These are phyloP conservation scores for Allobates femoralis DNA, from an alignment of 2,797 vertebrate species.

Conservation along the genomic window DNA sequence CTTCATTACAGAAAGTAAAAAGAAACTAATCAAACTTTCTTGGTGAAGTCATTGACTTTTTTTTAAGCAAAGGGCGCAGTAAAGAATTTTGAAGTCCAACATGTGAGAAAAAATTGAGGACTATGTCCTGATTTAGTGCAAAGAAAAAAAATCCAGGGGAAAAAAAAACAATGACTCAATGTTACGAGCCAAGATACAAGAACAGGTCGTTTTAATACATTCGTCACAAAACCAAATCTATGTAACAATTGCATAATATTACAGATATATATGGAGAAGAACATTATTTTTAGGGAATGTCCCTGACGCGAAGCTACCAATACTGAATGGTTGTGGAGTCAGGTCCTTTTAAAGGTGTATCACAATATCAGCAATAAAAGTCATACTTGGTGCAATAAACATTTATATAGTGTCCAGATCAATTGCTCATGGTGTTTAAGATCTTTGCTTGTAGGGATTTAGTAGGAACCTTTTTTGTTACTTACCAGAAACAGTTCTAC, in stretches of 20 bases:
- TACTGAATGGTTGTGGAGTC: background rate
- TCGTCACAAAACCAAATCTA: background rate
- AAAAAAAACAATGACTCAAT: background rate
- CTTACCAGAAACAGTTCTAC: too few relatives aligned
- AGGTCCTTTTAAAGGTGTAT: background rate
- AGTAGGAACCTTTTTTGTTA: too few relatives aligned
- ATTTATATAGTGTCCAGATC: background rate
- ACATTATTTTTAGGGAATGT: background rate
- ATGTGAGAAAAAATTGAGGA: constrained; percentile 69
- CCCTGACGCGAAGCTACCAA: background rate
- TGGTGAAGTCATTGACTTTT: constrained; percentile 85
- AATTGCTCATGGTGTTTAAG: background rate
- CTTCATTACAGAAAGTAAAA: constrained; percentile 86
- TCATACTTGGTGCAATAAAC: background rate
- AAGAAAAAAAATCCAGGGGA: constrained; percentile 3
- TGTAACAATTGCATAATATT: background rate
- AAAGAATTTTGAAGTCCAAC: constrained; percentile 81
- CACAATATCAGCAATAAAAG: background rate
- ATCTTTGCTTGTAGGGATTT: background rate
- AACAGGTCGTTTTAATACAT: background rate
- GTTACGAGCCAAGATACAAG: background rate
- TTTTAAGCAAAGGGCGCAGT: constrained; percentile 85
- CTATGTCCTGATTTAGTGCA: constrained; percentile 66
- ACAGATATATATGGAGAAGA: background rate
- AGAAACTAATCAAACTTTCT: constrained; percentile 87